Evolutionary conservation across 2,888 invertebrate species (phyloP).

Genomic region (Orthosia cruda): DNA sequence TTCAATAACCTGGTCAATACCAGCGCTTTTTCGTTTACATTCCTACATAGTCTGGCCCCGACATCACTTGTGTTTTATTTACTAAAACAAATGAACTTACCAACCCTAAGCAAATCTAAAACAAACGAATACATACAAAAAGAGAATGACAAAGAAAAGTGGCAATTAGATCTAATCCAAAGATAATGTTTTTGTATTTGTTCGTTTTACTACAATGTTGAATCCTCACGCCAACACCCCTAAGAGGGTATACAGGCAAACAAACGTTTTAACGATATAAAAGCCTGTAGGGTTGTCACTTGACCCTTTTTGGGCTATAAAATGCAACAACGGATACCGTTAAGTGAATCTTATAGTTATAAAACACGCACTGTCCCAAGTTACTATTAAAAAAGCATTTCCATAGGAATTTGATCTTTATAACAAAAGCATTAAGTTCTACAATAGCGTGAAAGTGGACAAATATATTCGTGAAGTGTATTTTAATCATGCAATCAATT

Average conservation of each 20-base stretch:
- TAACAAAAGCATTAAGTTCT: fast-evolving
- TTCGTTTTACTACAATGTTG: conserved; percentile 34
- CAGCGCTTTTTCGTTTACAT: neutral
- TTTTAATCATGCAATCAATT: neutral
- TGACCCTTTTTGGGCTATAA: conserved; percentile 54
- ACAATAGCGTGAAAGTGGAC: neutral
- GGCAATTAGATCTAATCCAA: conserved; percentile 25
- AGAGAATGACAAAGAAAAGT: neutral
- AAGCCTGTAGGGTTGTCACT: conserved; percentile 47
- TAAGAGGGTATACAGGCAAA: conserved; percentile 11
- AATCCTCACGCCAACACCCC: conserved; percentile 36
- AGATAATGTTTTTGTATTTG: conserved; percentile 27
- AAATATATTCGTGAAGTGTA: neutral
- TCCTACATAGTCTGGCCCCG: neutral
- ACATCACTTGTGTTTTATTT: conserved; percentile 8
- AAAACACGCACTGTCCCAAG: conserved; percentile 48
- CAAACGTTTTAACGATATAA: conserved; percentile 21
- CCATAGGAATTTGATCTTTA: conserved; percentile 22
- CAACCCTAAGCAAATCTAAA: neutral
- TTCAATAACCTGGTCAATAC: no score
- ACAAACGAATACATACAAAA: neutral
- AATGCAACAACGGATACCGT: conserved; percentile 62
- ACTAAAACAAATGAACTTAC: neutral
- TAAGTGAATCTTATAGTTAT: conserved; percentile 61
- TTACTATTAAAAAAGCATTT: conserved; percentile 8